Base-by-base conservation (phyloP, 2,113 vertebrate species). In the Camelus bactrianus region DNA sequence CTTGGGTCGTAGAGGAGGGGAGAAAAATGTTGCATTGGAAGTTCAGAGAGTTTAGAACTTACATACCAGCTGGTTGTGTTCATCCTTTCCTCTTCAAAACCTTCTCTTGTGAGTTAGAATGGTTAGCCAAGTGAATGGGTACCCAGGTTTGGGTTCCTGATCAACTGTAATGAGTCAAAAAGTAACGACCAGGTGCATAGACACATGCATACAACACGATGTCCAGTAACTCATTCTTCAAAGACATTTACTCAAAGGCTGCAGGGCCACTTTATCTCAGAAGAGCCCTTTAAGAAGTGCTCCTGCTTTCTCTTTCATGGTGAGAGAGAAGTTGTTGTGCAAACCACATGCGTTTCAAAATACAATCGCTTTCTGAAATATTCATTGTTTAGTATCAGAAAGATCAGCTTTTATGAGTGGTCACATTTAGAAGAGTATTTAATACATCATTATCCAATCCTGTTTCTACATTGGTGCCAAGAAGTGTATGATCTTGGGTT, bases 311-410 rank as follows among this genome's bases (percentile, higher is more conserved):
- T 80, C 13, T 54, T n/a, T 72, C 64, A 65, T 8, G 3, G 16
- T 65, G 38, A 94, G 46, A 70, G 20, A 81, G 28, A 93, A 95
- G 87, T 76, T 88, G 26, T 93, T 82, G 60, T 46, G 54, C 72
- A 76, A 79, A 75, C 90, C 11, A 96, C 72, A 84, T 94, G 46
- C 69, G 93, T 88, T 93, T 93, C n/a, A 94, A 95, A 96, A 89
- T 64, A 52, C 14, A 72, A 35, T 91, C 79, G 12, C 46, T 94
- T 85, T 26, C 32, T 93, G 38, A 97, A 96, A 83, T 85, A 93
- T 52, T 32, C 12, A 64, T 83, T 93, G 42, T 67, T 79, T 89
- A 48, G 42, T 82, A 90, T 77, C 70, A 91, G 46, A 84, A 65
- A 94, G 50, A 56, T 54, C 91, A 77, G 5, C 3, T 81, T 91